Evolutionary conservation across 2,797 vertebrate species (phyloP), one percentile per base, ranked within the genome.

Genomic region (Malurus splendens): DNA sequence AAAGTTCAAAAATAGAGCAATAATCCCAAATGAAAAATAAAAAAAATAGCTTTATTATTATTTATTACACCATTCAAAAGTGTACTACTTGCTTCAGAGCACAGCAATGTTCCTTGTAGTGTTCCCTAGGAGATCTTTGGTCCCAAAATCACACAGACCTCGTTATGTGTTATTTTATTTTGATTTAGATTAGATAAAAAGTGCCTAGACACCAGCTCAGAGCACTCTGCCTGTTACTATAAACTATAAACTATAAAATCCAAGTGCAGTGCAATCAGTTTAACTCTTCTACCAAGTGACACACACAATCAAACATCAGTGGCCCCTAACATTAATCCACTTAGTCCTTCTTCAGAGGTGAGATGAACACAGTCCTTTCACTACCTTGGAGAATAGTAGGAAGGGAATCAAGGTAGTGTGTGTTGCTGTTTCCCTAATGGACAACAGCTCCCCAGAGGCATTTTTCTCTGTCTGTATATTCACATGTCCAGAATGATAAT

Each of bases 111-210:
- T 90, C 38, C 24, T 54, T 77, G 30, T 64, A 60, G 36, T 52
- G 36, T 50, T 80, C 66, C 47, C 70, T 59, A 59, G 44, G 84
- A 75, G 27, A 55, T 59, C 52, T 68, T 89, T 22, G 33, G 41
- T 83, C 71, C 55, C 50, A 67, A 79, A 90, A 38, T 15, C 10
- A 25, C 30, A 14, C 4, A 61, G 61, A 51, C 18, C 48, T 78
- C 1, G 0, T 93, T 94, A 82, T 25, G n/a, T 71, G 41, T 66
- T 88, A 70, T 25, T 91, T 92, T 86, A 61, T 79, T 92, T 95
- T 91, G 65, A 78, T 92, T 92, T 81, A 87, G 70, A 64, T 89
- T 62, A 59, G 47, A 50, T 93, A 74, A 86, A 74, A 94, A 77
- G 27, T 61, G 48, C 62, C 36, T 79, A 61, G 75, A 68, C 38